Percentiles rank a stretch among this genome's conserved stretches.
Evolutionary conservation across 1,140 invertebrate genomes (phyloP).

Genomic region (Lethocerus indicus): DNA sequence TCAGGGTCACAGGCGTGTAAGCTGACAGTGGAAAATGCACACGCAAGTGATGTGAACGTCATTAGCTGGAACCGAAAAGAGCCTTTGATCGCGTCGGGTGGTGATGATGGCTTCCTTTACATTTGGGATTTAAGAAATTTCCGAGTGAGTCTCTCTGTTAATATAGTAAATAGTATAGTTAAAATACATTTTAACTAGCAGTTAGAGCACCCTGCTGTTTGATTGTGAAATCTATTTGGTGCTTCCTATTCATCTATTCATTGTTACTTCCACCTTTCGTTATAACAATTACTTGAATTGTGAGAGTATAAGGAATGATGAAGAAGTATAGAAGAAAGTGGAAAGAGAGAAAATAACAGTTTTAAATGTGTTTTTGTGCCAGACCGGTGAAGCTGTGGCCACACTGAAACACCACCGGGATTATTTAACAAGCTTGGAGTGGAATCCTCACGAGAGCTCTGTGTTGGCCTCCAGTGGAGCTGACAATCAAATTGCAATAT

Average conservation of each 20-base stretch:
- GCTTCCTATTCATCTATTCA: too few species aligned
- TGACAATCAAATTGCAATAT: slow-evolving; percentile 92
- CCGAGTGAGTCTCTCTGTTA: slow-evolving; percentile 27
- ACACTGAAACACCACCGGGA: slow-evolving; percentile 86
- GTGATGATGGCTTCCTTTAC: slow-evolving; percentile 87
- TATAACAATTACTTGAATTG: too few species aligned
- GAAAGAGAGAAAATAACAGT: too few species aligned
- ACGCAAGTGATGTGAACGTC: slow-evolving; percentile 90
- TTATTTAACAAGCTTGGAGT: slow-evolving; percentile 90
- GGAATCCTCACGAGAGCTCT: slow-evolving; percentile 84
- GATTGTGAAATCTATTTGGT: too few species aligned
- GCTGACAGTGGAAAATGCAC: slow-evolving; percentile 72
- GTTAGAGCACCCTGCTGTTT: too few species aligned
- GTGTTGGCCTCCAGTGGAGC: slow-evolving; percentile 85
- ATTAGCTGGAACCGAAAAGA: slow-evolving; percentile 92
- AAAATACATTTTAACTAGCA: too few species aligned
- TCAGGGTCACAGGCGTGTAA: slow-evolving; percentile 79
- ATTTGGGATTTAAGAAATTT: slow-evolving; percentile 94
- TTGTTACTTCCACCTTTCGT: too few species aligned
- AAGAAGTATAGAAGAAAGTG: too few species aligned
- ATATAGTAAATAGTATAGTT: too few species aligned
- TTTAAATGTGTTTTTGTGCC: not conserved
- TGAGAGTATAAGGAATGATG: too few species aligned
- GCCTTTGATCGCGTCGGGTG: slow-evolving; percentile 80
- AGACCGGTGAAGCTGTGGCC: slow-evolving; percentile 52